Conservation (phyloP, 2,113 vertebrate genomes). For the Grus americana region DNA sequence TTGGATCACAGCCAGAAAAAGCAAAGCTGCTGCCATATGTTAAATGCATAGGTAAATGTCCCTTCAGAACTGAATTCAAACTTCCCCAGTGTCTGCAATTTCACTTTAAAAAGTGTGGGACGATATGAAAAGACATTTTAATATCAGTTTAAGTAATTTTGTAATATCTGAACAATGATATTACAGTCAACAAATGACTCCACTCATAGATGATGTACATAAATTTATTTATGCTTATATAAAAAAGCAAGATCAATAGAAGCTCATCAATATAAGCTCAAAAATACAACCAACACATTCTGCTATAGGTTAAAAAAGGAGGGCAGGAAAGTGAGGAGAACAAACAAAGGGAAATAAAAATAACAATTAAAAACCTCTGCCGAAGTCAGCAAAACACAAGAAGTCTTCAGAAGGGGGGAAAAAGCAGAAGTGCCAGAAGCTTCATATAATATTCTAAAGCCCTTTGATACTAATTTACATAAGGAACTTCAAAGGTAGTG, state of each 20-base stretch:
- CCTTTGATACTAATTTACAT: background rate
- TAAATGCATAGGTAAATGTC: background rate
- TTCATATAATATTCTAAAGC: background rate
- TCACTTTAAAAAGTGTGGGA: background rate
- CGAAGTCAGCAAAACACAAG: background rate
- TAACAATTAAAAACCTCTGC: background rate
- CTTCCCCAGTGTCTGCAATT: background rate
- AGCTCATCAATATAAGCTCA: background rate
- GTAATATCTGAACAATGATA: background rate
- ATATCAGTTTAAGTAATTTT: background rate
- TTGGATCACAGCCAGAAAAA: slow-evolving; percentile 10
- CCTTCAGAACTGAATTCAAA: background rate
- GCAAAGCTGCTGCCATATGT: slow-evolving; percentile 2
- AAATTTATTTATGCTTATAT: background rate
- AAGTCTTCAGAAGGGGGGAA: background rate
- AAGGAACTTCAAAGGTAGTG: background rate
- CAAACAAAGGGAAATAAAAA: background rate
- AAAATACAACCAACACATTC: background rate
- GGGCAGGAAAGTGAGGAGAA: background rate
- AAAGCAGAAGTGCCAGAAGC: background rate
- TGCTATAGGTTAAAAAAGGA: background rate
- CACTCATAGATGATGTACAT: background rate
- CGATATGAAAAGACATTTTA: background rate
- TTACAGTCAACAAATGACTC: background rate
- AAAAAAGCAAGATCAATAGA: background rate